Evolutionary conservation across 2,113 vertebrate genomes (phyloP).

Genomic region (Hippocampus abdominalis): DNA sequence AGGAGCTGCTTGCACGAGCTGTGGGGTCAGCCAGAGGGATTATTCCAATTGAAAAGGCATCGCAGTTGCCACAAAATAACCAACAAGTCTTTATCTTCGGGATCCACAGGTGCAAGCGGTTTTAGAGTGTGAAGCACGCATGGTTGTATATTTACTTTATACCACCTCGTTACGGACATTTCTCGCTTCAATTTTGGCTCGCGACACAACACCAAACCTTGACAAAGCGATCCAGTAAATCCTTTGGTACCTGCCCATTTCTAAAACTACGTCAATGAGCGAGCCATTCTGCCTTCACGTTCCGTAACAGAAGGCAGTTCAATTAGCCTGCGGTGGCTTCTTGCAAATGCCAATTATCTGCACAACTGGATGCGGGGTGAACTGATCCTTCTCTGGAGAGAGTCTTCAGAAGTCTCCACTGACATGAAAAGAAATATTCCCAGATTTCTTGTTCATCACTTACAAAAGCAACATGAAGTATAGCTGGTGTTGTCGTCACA

Average conservation of each 20-base stretch:
- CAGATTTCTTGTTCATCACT: neutral
- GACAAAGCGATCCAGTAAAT: too few relatives aligned
- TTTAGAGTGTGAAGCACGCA: neutral
- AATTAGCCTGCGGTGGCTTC: too few relatives aligned
- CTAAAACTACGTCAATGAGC: too few relatives aligned
- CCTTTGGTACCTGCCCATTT: too few relatives aligned
- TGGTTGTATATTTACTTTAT: neutral
- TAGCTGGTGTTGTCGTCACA: too few relatives aligned
- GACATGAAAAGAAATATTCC: neutral
- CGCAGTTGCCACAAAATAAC: neutral
- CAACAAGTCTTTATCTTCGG: neutral
- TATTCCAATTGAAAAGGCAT: conserved; percentile 42
- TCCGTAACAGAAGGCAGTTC: too few relatives aligned
- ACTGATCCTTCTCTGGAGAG: neutral
- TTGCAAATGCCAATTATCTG: too few relatives aligned
- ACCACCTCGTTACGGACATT: neutral
- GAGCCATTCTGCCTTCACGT: too few relatives aligned
- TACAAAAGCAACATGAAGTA: neutral
- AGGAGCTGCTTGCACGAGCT: conserved; percentile 53
- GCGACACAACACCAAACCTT: too few relatives aligned
- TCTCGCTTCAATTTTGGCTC: too few relatives aligned
- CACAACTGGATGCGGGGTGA: neutral
- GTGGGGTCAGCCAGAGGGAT: conserved; percentile 51
- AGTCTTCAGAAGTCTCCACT: neutral
- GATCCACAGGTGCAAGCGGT: conserved; percentile 2